Evolutionary conservation across 2,797 vertebrate genomes (phyloP).

Genomic region (Catamblyrhynchus diadema): DNA sequence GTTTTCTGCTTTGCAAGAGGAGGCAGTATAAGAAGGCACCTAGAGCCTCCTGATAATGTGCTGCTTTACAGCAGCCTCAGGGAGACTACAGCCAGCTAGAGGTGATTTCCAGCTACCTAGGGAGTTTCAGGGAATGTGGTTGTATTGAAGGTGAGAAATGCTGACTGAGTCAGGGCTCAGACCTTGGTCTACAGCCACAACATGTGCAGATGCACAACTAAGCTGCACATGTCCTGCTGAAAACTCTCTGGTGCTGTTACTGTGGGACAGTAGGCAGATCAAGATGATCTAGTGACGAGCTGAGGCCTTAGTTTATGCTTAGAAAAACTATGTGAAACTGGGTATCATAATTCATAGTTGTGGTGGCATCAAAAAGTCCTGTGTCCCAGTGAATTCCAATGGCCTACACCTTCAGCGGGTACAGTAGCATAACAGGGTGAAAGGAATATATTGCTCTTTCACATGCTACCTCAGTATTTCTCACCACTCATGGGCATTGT

Average conservation of each 20-base stretch:
- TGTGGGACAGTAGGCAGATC: background rate
- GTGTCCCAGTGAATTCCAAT: background rate
- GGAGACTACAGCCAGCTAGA: background rate
- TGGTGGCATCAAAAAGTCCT: background rate
- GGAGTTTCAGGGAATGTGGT: background rate
- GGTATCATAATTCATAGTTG: background rate
- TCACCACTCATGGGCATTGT: background rate
- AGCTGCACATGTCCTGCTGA: fast-evolving
- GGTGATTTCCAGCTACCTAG: background rate
- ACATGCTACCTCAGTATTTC: background rate
- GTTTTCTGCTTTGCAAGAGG: background rate
- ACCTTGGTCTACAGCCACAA: fast-evolving
- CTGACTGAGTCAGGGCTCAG: background rate
- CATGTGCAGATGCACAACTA: background rate
- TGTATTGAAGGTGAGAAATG: background rate
- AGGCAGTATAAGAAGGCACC: background rate
- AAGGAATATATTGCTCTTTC: background rate
- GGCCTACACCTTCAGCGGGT: background rate
- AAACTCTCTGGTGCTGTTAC: background rate
- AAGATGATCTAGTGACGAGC: fast-evolving
- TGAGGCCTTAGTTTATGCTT: background rate
- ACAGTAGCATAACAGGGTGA: fast-evolving
- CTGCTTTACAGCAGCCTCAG: background rate
- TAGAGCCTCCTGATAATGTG: background rate
- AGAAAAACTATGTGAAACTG: background rate